Conservation (phyloP, 1,140 invertebrate genomes). For the Aleiodes sp. region DNA sequence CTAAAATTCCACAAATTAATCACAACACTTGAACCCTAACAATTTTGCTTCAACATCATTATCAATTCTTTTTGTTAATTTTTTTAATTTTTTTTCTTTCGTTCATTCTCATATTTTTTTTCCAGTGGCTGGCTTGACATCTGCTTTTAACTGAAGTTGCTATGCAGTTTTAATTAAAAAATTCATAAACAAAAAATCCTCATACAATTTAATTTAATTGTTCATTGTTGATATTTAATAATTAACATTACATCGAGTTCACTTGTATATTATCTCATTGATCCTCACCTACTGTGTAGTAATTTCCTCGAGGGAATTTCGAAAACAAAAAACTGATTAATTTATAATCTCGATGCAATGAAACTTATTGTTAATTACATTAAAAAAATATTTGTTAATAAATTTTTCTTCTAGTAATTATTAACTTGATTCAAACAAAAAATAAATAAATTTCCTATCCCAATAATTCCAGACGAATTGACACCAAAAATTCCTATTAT, state of each 20-base stretch:
- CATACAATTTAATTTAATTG: conserved; percentile 3
- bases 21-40: neutral
- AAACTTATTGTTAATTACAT: too few relatives aligned
- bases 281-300: too few relatives aligned
- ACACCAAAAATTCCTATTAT: conserved; percentile 38
- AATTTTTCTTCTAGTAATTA: conserved; percentile 20
- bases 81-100: too few relatives aligned
- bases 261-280: too few relatives aligned
- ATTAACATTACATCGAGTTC: too few relatives aligned
- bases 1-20: conserved; percentile 15
- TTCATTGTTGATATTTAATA: too few relatives aligned
- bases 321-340: too few relatives aligned
- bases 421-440: too few relatives aligned
- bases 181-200: neutral
- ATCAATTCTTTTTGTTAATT: neutral
- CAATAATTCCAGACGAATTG: conserved; percentile 48
- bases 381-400: too few relatives aligned
- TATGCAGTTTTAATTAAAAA: conserved; percentile 51
- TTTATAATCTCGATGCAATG: too few relatives aligned
- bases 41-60: neutral
- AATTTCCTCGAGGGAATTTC: neutral
- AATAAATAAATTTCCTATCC: too few relatives aligned
- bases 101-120: conserved; percentile 50
- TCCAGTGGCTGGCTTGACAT: conserved; percentile 64
- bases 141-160: conserved; percentile 61